Base-by-base conservation (phyloP, 2,797 vertebrate species). In the Rallus crepitans region DNA sequence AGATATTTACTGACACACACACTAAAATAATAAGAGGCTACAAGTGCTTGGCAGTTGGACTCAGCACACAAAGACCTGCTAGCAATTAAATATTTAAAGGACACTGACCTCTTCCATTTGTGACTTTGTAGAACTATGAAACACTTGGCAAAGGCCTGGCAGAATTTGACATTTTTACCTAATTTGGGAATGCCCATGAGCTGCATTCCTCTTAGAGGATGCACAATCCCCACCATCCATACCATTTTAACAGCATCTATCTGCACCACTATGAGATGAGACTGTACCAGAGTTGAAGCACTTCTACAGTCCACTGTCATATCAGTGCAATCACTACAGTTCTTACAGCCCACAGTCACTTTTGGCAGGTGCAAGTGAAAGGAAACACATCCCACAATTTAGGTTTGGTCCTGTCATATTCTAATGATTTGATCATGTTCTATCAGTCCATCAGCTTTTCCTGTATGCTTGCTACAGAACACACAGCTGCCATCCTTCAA, bases 1-100 rank as follows among this genome's bases (percentile, higher is more conserved):
- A 94, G 73, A 77, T 77, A 92, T 89, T 95, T 95, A 96, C 91
- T 82, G 84, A 84, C 83, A 95, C 4, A 7, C 59, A 78, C 11
- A 1, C 78, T 89, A 79, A 84, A 94, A 79, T 93, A 94, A 90
- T 60, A 94, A 91, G 56, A 87, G 71, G 84, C 40, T 87, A 64
- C 70, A 94, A 95, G 90, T 89, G 78, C 82, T 89, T 96, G 93
- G 78, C 89, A 82, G 66, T 12, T 70, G 71, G 42, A 80, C 48
- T 76, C 1, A 2, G 73, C 24, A 84, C 70, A 76, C 39, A 23
- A 84, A 90, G 73, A 94, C 70, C 89, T 82, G 53, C 70, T 84
- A 84, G 66, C n/a, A 72, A 52, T 48, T 48, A 82, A 89, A 37
- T 39, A 94, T 76, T 92, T 94, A 63, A n/a, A 76, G 56, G 76